Conservation (phyloP, 2,888 invertebrate species). For the Drosophila histrio region DNA sequence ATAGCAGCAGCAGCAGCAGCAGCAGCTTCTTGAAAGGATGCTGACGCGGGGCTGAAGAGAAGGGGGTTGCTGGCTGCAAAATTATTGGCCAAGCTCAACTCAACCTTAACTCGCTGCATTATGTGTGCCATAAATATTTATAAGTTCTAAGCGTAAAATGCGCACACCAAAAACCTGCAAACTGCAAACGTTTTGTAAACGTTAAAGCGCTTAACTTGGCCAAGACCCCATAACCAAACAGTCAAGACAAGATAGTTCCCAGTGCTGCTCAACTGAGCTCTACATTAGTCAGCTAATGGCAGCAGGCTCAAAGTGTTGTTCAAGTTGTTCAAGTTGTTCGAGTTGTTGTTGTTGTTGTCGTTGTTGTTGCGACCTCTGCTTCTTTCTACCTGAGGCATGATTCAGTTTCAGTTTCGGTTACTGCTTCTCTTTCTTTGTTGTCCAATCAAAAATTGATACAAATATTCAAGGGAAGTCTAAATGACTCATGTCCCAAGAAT, state of each 20-base stretch:
- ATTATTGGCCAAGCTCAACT: slow-evolving; percentile 72
- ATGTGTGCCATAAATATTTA: slow-evolving; percentile 79
- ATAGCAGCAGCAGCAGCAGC: slow-evolving; percentile 40
- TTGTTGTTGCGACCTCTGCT: neutral
- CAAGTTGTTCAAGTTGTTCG: slow-evolving; percentile 12
- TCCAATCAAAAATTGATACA: slow-evolving; percentile 47
- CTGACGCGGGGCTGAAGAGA: no score
- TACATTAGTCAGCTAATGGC: slow-evolving; percentile 70
- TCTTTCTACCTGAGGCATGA: slow-evolving; percentile 50
- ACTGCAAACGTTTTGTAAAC: slow-evolving; percentile 58
- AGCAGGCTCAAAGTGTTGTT: slow-evolving; percentile 25
- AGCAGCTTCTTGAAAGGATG: no score
- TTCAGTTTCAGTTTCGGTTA: slow-evolving; percentile 32
- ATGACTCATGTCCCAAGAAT: slow-evolving; percentile 45
- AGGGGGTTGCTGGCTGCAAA: slow-evolving; percentile 28
- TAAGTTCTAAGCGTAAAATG: slow-evolving; percentile 73
- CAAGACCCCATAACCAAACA: slow-evolving; percentile 10
- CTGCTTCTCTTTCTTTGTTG: slow-evolving; percentile 9
- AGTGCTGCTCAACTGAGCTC: slow-evolving; percentile 18
- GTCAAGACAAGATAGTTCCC: slow-evolving; percentile 12
- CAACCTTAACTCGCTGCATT: slow-evolving; percentile 65
- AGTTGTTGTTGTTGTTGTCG: neutral
- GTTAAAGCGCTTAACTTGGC: slow-evolving; percentile 59
- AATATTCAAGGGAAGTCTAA: slow-evolving; percentile 21
- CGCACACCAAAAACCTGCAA: slow-evolving; percentile 42